Percentiles rank a stretch among this genome's conserved stretches.
Conservation (phyloP, 2,113 vertebrate species). For the Pyrgilauda ruficollis region DNA sequence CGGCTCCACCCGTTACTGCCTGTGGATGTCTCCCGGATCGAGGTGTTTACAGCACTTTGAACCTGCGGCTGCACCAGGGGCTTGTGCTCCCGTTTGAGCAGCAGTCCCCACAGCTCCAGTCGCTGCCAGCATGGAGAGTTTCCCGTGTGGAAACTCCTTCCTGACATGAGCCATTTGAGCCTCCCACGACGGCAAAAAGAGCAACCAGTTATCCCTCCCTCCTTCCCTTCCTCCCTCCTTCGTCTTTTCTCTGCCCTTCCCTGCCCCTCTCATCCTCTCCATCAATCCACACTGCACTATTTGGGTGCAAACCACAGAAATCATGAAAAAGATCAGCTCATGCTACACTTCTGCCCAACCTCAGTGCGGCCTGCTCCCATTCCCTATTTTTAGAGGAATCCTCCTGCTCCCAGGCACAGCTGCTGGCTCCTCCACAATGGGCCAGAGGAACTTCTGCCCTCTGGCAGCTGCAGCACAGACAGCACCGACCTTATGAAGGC, state of each 20-base stretch:
- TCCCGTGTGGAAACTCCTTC: not conserved
- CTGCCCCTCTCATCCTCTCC: not conserved
- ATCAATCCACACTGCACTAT: not conserved
- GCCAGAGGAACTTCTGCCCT: not conserved
- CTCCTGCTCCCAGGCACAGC: not conserved
- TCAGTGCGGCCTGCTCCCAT: fast-evolving
- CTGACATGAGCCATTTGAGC: not conserved
- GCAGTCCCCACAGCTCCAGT: not conserved
- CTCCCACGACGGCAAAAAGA: not conserved
- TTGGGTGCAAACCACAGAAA: not conserved
- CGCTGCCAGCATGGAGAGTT: not conserved
- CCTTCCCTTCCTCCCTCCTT: not conserved
- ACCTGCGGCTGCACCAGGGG: not conserved
- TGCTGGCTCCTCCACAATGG: not conserved
- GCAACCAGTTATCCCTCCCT: not conserved
- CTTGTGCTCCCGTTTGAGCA: not conserved
- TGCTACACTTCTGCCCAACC: not conserved
- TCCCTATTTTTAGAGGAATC: not conserved
- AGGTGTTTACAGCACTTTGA: not conserved
- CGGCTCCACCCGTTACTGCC: not conserved
- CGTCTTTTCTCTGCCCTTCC: not conserved
- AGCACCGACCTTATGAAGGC: fast-evolving
- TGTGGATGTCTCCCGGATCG: not conserved
- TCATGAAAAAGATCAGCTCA: not conserved
- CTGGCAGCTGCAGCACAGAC: not conserved